phyloP scores from a whole-genome alignment of 2,888 invertebrate species.

The Conistra vaccinii region DNA sequence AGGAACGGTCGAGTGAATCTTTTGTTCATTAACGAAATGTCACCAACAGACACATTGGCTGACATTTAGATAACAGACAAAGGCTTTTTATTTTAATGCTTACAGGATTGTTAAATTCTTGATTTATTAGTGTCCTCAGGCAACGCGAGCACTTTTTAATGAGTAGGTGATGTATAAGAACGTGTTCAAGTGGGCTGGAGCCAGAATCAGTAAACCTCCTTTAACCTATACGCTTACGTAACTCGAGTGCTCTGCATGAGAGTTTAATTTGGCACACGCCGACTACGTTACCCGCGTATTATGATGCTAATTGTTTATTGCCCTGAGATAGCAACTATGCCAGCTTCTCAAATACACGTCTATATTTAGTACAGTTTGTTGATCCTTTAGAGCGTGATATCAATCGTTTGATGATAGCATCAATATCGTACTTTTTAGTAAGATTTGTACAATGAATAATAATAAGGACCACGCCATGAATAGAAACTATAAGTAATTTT shows the following conservation, averaged over 20 bases:
- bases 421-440: slow-evolving; percentile 23
- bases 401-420: slow-evolving; percentile 17
- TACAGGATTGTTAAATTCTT: slow-evolving; percentile 16
- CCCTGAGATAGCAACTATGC: slow-evolving; percentile 28
- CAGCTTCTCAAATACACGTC: slow-evolving; percentile 30
- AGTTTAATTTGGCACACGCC: slow-evolving; percentile 73
- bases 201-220: slow-evolving; percentile 79
- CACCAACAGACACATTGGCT: slow-evolving; percentile 48
- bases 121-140: slow-evolving; percentile 11
- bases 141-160: slow-evolving; percentile 42
- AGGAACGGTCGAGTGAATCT: slow-evolving; percentile 30
- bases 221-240: slow-evolving; percentile 78
- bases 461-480: slow-evolving; percentile 23
- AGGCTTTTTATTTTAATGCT: slow-evolving; percentile 23
- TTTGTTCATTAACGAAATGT: slow-evolving; percentile 55
- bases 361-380: slow-evolving; percentile 49
- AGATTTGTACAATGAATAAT: slow-evolving; percentile 14
- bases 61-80: slow-evolving; percentile 48
- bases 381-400: slow-evolving; percentile 17
- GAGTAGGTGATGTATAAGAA: slow-evolving; percentile 68
- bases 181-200: slow-evolving; percentile 76
- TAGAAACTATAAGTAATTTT: slow-evolving; percentile 1
- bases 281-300: slow-evolving; percentile 65
- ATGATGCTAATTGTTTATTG: slow-evolving; percentile 51
- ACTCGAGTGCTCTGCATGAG: slow-evolving; percentile 70